Conservation (phyloP, 2,797 vertebrate species). For the Sarcoramphus papa region DNA sequence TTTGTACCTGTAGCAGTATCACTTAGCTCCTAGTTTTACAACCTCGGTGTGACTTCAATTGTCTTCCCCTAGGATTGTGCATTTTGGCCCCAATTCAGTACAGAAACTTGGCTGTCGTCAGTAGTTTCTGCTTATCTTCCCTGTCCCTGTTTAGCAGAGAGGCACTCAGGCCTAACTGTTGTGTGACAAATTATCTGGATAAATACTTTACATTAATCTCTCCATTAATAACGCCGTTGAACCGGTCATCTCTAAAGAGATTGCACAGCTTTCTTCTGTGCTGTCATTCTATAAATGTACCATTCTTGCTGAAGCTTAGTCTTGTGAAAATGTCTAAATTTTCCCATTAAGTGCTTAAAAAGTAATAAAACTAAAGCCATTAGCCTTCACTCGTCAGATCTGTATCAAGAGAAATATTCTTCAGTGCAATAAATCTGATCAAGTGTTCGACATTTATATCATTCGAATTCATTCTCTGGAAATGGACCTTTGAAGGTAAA, state of each 20-base stretch:
- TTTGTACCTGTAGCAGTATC: not conserved
- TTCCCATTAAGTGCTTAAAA: constrained; percentile 78
- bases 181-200: not conserved
- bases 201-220: not conserved
- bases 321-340: constrained; percentile 75
- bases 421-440: constrained; percentile 85
- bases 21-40: not conserved
- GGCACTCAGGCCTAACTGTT: not conserved
- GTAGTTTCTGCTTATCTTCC: not conserved
- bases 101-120: not conserved
- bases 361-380: constrained; percentile 77
- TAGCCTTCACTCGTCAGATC: constrained; percentile 69
- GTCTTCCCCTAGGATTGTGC: not conserved
- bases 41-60: not conserved
- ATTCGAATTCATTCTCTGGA: constrained; percentile 69
- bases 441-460: constrained; percentile 76
- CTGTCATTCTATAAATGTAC: constrained; percentile 50
- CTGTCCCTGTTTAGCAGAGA: not conserved
- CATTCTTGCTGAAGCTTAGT: constrained; percentile 43
- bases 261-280: not conserved
- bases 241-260: not conserved
- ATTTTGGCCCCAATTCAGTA: accelerated
- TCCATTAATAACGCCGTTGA: not conserved
- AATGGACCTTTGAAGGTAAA: constrained; percentile 91
- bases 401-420: constrained; percentile 68